Evolutionary conservation across 2,113 vertebrate genomes (phyloP).

Genomic region (Laticauda colubrina): DNA sequence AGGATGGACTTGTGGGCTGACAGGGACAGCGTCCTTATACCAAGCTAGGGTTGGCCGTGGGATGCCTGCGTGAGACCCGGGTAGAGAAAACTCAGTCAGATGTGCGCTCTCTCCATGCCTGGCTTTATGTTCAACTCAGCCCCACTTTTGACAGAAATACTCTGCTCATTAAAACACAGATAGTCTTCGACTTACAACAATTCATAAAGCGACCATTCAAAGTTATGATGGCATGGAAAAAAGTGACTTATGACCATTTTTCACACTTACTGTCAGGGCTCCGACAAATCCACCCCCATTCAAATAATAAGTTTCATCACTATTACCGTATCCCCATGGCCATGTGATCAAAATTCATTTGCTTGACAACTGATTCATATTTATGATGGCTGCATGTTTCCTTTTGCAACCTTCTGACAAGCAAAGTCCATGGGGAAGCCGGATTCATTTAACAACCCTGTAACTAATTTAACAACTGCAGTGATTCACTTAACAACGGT

Average conservation of each 20-base stretch:
- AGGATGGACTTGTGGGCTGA: constrained; percentile 78
- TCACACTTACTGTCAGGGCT: not conserved
- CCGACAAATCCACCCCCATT: too few species aligned
- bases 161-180: not conserved
- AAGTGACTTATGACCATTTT: not conserved
- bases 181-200: not conserved
- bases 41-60: constrained; percentile 84
- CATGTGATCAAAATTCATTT: not conserved
- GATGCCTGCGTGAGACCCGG: constrained; percentile 66
- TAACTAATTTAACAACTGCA: too few species aligned
- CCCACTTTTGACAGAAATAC: not conserved
- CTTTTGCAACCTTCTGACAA: too few species aligned
- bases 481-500: too few species aligned
- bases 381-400: not conserved
- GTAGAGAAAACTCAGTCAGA: rapidly evolving
- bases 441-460: too few species aligned
- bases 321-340: too few species aligned
- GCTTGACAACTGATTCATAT: not conserved
- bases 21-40: constrained; percentile 85
- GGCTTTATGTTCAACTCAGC: not conserved
- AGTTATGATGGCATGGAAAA: not conserved
- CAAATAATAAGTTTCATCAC: too few species aligned
- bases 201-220: not conserved
- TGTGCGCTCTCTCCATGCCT: rapidly evolving
- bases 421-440: too few species aligned